Conservation (phyloP, 2,797 vertebrate genomes). For the Ceyx erithaca region DNA sequence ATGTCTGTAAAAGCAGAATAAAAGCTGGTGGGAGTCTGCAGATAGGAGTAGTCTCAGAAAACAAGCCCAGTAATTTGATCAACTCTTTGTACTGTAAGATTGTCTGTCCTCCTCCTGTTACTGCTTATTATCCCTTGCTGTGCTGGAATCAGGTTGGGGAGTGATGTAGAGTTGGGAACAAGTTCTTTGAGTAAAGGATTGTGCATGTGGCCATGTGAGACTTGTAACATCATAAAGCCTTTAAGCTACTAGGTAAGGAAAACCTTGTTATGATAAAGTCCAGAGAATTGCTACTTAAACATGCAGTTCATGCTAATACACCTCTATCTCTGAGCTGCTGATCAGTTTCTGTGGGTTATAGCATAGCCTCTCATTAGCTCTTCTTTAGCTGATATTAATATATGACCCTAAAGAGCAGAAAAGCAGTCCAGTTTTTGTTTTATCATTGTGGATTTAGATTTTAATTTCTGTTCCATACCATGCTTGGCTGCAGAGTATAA, state of each 20-base stretch:
- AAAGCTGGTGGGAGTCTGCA: not conserved
- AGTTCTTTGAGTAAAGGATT: not conserved
- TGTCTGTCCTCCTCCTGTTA: not conserved
- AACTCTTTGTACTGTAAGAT: not conserved
- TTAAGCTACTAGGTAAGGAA: not conserved
- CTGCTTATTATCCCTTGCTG: not conserved
- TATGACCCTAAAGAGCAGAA: not conserved
- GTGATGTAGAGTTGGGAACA: not conserved
- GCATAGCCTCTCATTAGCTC: not conserved
- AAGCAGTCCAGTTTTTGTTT: not conserved
- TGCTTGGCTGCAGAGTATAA: not conserved
- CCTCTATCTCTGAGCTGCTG: not conserved
- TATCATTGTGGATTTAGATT: not conserved
- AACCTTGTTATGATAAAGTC: not conserved
- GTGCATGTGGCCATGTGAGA: not conserved
- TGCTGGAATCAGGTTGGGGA: not conserved
- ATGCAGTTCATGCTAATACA: not conserved
- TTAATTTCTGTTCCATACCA: not conserved
- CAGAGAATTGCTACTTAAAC: conserved; percentile 4
- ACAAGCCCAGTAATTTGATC: not conserved
- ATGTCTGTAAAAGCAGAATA: not conserved
- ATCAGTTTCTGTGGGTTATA: not conserved
- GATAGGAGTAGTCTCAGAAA: not conserved
- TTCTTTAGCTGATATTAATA: conserved; percentile 6
- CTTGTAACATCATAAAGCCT: not conserved